These are phyloP conservation scores for Graphium colonna DNA, from an alignment of 2,888 invertebrate species.

Conservation along the genomic window DNA sequence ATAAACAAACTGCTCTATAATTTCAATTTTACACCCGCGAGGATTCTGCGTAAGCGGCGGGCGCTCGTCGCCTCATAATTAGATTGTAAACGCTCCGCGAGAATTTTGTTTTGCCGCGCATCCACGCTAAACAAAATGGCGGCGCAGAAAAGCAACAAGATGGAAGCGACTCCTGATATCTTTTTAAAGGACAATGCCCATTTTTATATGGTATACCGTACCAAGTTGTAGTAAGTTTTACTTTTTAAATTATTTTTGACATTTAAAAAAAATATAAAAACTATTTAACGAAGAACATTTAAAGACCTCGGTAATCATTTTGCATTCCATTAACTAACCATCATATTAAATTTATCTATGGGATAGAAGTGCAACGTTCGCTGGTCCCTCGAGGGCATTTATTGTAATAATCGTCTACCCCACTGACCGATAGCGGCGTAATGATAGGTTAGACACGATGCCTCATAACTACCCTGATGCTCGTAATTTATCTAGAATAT, in stretches of 20 bases:
- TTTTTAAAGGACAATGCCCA: too few species aligned
- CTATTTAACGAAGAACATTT: too few species aligned
- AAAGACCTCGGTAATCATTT: conserved; percentile 1
- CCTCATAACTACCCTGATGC: conserved; percentile 4
- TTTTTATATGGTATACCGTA: too few species aligned
- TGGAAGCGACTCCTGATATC: conserved; percentile 27
- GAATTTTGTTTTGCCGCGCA: conserved; percentile 39
- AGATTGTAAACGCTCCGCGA: conserved; percentile 49
- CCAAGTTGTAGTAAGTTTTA: too few species aligned
- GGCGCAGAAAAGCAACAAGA: too few species aligned
- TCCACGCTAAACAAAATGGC: too few species aligned
- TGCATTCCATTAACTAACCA: background rate
- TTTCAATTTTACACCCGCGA: conserved; percentile 30
- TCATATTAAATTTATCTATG: conserved; percentile 5
- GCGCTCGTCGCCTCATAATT: conserved; percentile 54
- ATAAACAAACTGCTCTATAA: conserved; percentile 26
- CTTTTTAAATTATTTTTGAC: too few species aligned
- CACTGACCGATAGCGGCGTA: conserved; percentile 19
- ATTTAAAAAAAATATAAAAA: too few species aligned
- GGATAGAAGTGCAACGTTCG: conserved; percentile 12
- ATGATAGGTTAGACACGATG: conserved; percentile 13
- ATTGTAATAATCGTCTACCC: conserved; percentile 16
- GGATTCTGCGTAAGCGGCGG: conserved; percentile 34
- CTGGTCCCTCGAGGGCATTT: conserved; percentile 10
- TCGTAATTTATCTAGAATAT: conserved; percentile 17